These are phyloP conservation scores for Drosophila nr. fundita DNA, from an alignment of 2,888 invertebrate species.

Conservation along the genomic window DNA sequence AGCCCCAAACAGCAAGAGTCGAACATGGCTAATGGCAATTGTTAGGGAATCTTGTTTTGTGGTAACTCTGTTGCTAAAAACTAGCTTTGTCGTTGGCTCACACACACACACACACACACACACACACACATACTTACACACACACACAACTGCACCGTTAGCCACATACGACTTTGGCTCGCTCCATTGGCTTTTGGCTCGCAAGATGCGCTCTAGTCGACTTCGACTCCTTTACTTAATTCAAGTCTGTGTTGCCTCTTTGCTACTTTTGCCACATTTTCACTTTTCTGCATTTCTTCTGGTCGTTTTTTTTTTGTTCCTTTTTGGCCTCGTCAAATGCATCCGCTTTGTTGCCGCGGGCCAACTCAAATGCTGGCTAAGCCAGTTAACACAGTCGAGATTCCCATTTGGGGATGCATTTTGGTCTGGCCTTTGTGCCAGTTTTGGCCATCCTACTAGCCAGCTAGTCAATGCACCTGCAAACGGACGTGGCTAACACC, in stretches of 20 bases:
- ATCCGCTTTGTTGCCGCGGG: conserved; percentile 62
- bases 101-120: conserved; percentile 7
- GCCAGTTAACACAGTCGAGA: conserved; percentile 63
- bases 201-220: conserved; percentile 12
- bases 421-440: conserved; percentile 44
- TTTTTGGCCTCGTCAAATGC: conserved; percentile 62
- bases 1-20: conserved; percentile 45
- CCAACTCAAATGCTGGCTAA: conserved; percentile 55
- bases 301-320: conserved; percentile 43
- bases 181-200: conserved; percentile 46
- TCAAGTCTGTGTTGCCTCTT: conserved; percentile 3
- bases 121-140: neutral
- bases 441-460: conserved; percentile 28
- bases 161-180: conserved; percentile 57
- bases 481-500: conserved; percentile 42
- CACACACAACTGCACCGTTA: conserved; percentile 38
- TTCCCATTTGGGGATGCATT: conserved; percentile 51
- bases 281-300: conserved; percentile 61
- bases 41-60: conserved; percentile 71
- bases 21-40: conserved; percentile 66
- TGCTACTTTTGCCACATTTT: conserved; percentile 51
- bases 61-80: conserved; percentile 29
- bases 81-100: conserved; percentile 32
- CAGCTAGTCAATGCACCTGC: conserved; percentile 66
- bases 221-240: conserved; percentile 7